Base-by-base conservation (phyloP, 2,888 invertebrate species). In the Polymixis flavicincta region DNA sequence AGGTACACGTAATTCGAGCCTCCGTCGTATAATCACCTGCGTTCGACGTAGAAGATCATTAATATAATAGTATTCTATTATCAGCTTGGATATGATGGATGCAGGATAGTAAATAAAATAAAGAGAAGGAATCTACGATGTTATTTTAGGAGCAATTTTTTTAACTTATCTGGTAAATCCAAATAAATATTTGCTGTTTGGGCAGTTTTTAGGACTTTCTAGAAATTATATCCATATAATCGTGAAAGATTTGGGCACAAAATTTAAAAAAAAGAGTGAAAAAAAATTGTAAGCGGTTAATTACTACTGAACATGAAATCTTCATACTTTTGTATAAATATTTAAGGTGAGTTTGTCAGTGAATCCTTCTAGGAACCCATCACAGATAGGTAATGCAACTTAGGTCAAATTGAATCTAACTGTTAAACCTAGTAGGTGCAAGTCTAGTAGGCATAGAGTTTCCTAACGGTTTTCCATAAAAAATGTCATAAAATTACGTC, bases 1-100 rank as follows among this genome's bases (percentile, higher is more conserved):
- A 45, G 11, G 42, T 45, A 80, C 85, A 85, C 84, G 82, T 88
- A 89, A 90, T 90, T 89, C 90, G 82, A 87, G 89, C 89, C 90
- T 82, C 83, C 89, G 78, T 78, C 72, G 80, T 83, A 88, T 91
- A 91, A 91, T 91, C 87, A 90, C 89, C 84, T 83, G 80, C 83
- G 79, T 72, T 79, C 82, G 84, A 83, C 71, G 83, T 82, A 81
- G 89, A 88, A 87, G 88, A 89, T 87, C 82, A 91, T 91, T 90
- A 91, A 78, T 83, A 71, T 85, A 85, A 85, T 85, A 79, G 85
- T 77, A 81, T 83, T 85, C 81, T 90, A 90, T 90, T 91, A 90
- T 89, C 86, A 86, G 77, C 76, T 80, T 79, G 48, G 80, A 83
- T 59, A 64, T 64, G 45, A 32, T 61, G 25, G 37, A 52, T 45